phyloP scores from a whole-genome alignment of 1,140 invertebrate genomes.

The Drosophila simulans region DNA sequence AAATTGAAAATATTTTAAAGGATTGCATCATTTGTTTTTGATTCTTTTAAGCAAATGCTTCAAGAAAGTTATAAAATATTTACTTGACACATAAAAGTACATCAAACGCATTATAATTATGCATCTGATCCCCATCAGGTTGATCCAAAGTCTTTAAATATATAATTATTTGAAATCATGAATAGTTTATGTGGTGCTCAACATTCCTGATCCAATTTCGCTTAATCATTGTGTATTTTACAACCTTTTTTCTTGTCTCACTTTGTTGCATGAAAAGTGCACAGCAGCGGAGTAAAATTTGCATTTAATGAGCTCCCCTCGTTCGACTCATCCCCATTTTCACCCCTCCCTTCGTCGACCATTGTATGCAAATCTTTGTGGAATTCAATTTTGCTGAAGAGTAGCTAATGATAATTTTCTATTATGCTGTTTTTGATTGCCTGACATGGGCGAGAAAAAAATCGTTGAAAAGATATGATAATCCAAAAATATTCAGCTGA shows the following conservation, averaged over 20 bases:
- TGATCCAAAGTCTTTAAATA: background rate
- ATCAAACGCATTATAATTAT: no score
- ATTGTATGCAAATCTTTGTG: slow-evolving; percentile 76
- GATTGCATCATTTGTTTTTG: slow-evolving; percentile 1
- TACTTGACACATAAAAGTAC: no score
- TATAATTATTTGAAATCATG: background rate
- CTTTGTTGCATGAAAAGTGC: slow-evolving; percentile 39
- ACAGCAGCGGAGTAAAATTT: slow-evolving; percentile 50
- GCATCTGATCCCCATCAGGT: no score
- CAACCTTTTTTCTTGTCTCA: slow-evolving; percentile 10
- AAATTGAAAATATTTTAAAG: no score
- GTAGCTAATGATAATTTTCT: slow-evolving; percentile 68
- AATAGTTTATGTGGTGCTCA: background rate
- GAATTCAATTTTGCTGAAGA: slow-evolving; percentile 61
- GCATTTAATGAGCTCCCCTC: slow-evolving; percentile 70
- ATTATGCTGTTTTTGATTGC: slow-evolving; percentile 20
- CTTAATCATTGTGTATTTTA: slow-evolving; percentile 43
- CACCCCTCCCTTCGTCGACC: slow-evolving; percentile 6
- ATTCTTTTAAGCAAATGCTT: background rate
- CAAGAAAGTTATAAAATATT: no score
- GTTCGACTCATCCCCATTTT: slow-evolving; percentile 15
- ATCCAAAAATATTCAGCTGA: slow-evolving; percentile 30
- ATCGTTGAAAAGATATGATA: slow-evolving; percentile 46
- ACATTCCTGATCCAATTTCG: slow-evolving; percentile 59
- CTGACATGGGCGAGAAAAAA: slow-evolving; percentile 37